These are phyloP conservation scores for Heliconius ethilla DNA, from an alignment of 2,888 invertebrate genomes.

Conservation along the genomic window DNA sequence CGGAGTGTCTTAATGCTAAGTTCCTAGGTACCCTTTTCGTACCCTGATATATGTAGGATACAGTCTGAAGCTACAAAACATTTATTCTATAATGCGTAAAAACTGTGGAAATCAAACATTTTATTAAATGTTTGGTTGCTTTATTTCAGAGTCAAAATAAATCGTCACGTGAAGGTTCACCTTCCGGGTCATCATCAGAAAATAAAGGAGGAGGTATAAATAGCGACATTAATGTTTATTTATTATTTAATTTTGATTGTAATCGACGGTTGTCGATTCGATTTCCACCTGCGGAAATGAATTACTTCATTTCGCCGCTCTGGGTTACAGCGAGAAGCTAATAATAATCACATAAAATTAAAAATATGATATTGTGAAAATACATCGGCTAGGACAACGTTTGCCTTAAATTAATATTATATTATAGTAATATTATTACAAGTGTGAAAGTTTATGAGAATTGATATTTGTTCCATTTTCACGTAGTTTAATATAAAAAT, in stretches of 20 bases:
- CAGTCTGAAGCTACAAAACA: background rate
- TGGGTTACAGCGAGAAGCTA: too few species aligned
- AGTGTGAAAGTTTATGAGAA: too few species aligned
- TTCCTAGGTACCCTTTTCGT: background rate
- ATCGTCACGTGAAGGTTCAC: constrained; percentile 74
- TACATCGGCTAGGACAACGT: too few species aligned
- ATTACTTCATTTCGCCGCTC: too few species aligned
- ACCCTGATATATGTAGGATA: background rate
- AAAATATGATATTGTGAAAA: too few species aligned
- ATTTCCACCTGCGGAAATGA: too few species aligned
- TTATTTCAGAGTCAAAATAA: constrained; percentile 62
- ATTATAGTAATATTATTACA: too few species aligned
- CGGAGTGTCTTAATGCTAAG: background rate
- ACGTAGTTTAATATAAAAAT: background rate
- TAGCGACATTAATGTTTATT: background rate
- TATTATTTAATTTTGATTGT: too few species aligned
- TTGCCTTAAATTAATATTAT: too few species aligned
- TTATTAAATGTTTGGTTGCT: background rate
- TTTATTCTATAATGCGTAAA: background rate
- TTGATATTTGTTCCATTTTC: too few species aligned
- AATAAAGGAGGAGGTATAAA: constrained; percentile 58
- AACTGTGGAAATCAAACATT: background rate
- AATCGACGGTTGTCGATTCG: too few species aligned
- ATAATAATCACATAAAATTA: too few species aligned
- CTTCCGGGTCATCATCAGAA: constrained; percentile 73